These are phyloP conservation scores for Morinoia aosen DNA, from an alignment of 2,888 invertebrate genomes.

Conservation along the genomic window DNA sequence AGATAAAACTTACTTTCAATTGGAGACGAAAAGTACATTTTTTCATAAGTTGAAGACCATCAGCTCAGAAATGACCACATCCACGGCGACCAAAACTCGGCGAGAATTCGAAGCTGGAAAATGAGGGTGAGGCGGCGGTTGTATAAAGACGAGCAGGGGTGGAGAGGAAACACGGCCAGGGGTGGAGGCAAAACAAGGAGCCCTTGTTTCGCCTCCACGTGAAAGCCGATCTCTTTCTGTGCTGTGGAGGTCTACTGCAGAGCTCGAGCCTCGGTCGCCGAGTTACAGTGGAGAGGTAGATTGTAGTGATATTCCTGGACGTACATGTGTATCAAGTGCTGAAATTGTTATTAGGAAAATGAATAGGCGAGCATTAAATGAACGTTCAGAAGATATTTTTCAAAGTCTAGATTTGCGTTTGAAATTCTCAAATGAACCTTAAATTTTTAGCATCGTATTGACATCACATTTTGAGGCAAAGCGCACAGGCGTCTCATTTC, in stretches of 20 bases:
- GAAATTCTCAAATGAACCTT: not conserved
- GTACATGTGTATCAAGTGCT: not conserved
- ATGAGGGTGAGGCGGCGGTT: not conserved
- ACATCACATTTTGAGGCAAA: not conserved
- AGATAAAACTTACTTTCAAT: not conserved
- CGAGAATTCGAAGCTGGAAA: not conserved
- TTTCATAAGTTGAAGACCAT: not conserved
- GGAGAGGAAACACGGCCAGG: not conserved
- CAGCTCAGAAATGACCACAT: not conserved
- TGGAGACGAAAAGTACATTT: not conserved
- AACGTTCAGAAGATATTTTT: not conserved
- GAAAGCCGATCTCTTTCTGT: slow-evolving; percentile 35
- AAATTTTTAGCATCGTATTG: not conserved
- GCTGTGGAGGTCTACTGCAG: not conserved
- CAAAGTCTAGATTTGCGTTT: not conserved
- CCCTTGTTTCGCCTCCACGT: no score
- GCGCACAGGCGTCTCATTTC: not conserved
- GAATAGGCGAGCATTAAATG: not conserved
- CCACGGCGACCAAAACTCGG: not conserved
- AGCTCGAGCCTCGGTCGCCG: not conserved
- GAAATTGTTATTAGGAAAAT: not conserved
- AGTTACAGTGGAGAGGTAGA: not conserved
- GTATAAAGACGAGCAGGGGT: not conserved
- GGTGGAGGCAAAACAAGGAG: not conserved
- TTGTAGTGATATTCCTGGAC: not conserved